Base-by-base conservation (phyloP, 1,140 invertebrate genomes). In the Drosophila nigrodunni region DNA sequence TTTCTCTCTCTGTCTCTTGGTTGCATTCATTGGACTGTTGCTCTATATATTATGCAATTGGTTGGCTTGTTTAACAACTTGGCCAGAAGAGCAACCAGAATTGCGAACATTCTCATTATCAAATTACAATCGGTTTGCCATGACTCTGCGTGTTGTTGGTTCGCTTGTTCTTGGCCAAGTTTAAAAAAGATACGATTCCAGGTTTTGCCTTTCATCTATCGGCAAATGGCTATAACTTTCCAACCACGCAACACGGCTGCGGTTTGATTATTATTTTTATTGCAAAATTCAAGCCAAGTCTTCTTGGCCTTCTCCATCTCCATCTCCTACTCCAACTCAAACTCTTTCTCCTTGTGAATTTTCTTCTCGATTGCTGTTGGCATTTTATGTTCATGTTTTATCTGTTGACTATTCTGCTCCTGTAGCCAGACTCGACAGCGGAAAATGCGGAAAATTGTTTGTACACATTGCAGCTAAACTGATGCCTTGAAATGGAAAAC, bases 201-300 rank as follows among this genome's bases (percentile, higher is more conserved):
- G 60, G 62, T 66, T 30, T 30, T 78, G 77, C 71, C 82, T 86
- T 87, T 87, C 82, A 78, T 87, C 80, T 73, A 66, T 75, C 61
- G 64, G 74, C 66, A 35, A 69, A 62, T 74, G 69, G 82, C 70
- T 75, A 86, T 87, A 87, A 82, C 82, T 87, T 87, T 87, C 77
- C 77, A 78, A 78, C 67, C 76, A 78, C 72, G 72, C 72, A 66
- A 61, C 46, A 46, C 70, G 71, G 81, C 75, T 71, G 80, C 72
- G 70, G 72, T 80, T 86, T 71, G 82, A 87, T 86, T 85, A 86
- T 85, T 85, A 86, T 75, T 85, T 86, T 86, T 86, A 85, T 85
- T 85, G 78, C 66, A 43, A 15, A 13, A 41, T 41, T 43, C 39
- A 30, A 66, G 58, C 46, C 55, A 55, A 25, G 41, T n/a, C n/a